phyloP scores from a whole-genome alignment of 2,113 vertebrate species.

The Arizona elegans region DNA sequence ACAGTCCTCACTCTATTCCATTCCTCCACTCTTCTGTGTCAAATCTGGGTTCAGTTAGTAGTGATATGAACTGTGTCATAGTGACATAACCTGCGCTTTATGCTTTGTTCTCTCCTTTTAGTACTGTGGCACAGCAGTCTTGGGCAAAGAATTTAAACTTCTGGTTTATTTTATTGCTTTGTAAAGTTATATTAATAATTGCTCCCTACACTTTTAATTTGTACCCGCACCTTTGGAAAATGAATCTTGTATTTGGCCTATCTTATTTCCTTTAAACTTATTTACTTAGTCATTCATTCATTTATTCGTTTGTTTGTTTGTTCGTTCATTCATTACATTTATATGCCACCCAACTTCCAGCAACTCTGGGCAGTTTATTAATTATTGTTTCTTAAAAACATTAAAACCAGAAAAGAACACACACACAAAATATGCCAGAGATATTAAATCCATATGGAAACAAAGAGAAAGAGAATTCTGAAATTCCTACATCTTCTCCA shows the following conservation, averaged over 20 bases:
- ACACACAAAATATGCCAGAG: not conserved
- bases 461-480: not conserved
- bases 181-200: constrained; percentile 39
- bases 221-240: not conserved
- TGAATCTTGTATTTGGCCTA: not conserved
- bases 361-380: not conserved
- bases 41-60: constrained; percentile 11
- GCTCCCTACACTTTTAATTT: constrained; percentile 21
- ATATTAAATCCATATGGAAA: not conserved
- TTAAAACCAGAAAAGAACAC: not conserved
- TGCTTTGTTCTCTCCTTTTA: constrained; percentile 34
- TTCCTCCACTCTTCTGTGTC: not conserved
- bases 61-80: not conserved
- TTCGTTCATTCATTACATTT: not conserved
- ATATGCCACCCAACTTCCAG: not conserved
- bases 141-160: constrained; percentile 40
- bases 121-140: constrained; percentile 28
- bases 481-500: not conserved
- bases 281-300: not conserved
- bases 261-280: not conserved
- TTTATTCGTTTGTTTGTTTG: too few relatives aligned
- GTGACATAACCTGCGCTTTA: constrained; percentile 36
- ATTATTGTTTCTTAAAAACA: not conserved
- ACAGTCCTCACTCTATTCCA: constrained; percentile 17
- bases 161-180: constrained; percentile 40